Base-by-base conservation (phyloP, 2,797 vertebrate species). In the Pterois miles region DNA sequence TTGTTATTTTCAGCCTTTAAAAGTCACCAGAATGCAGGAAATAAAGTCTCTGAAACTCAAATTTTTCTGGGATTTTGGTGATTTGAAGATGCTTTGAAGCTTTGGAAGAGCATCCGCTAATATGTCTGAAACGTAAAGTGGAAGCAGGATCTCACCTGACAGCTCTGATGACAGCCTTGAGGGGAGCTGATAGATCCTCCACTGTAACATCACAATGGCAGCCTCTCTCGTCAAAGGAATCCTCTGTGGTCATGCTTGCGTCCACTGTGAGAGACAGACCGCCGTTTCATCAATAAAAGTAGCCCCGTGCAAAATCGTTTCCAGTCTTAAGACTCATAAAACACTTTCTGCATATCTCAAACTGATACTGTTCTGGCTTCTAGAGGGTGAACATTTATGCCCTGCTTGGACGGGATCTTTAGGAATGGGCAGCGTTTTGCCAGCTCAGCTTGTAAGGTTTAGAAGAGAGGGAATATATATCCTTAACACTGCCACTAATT, bases 141-240 rank as follows among this genome's bases (percentile, higher is more conserved):
- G 9, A 1, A 40, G 38, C 20, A 23, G 65, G 16, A 46, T 22
- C 95, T 93, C 87, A 99, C 98, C 98, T 98, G 93, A 99, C 96
- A 14, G 98, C 98, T 92, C 98, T 96, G 87, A 99, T 98, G 91
- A 99, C 97, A 11, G 96, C 96, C 92, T 98, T 99, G 74, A 99
- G 96, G 9, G 98, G 95, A 34, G 97, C 96, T 0, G 97, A 98
- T 78, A 99, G 96, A 91, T 99, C 97, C 93, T 98, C 97, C 78
- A 97, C 96, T 0, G 96, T 98, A 56, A 99, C 94, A 54, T 99
- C 98, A 64, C 98, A 99, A 80, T 99, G 98, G 92, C 98, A 99
- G 77, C 97, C 97, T 93, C 96, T 96, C 71, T 99, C 97, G 81
- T 99, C 98, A 8, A 97, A 96, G 20, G 94, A 94, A 64, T 99